Conservation (phyloP, 2,113 vertebrate genomes). For the Myotis brandtii region DNA sequence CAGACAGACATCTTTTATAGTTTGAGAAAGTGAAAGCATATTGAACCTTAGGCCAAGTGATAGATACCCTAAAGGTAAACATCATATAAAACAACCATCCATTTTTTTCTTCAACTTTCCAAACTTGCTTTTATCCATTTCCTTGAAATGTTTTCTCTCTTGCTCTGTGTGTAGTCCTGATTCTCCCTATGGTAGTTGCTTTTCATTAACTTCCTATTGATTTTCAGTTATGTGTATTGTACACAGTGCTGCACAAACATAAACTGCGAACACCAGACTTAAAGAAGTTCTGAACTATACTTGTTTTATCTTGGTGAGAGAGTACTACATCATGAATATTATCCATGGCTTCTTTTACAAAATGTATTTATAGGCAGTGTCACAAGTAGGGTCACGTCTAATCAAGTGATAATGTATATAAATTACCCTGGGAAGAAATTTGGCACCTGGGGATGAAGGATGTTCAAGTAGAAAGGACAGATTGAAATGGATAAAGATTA, state of each 20-base stretch:
- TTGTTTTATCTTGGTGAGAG: constrained; percentile 62
- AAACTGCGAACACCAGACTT: constrained; percentile 64
- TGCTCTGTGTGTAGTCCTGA: constrained; percentile 54
- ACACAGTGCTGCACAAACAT: constrained; percentile 59
- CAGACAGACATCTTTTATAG: constrained; percentile 68
- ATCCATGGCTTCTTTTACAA: constrained; percentile 66
- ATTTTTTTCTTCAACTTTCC: constrained; percentile 73
- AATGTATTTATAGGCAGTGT: constrained; percentile 51
- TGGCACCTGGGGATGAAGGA: constrained; percentile 19
- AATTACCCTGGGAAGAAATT: constrained; percentile 53
- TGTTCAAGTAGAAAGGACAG: constrained; percentile 12
- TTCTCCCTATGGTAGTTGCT: constrained; percentile 71
- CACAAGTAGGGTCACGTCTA: constrained; percentile 42
- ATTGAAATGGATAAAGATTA: constrained; percentile 40
- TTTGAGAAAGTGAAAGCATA: constrained; percentile 68
- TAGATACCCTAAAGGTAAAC: constrained; percentile 67
- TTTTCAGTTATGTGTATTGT: constrained; percentile 80
- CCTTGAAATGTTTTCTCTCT: constrained; percentile 76
- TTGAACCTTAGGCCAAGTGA: constrained; percentile 76
- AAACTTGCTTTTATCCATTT: constrained; percentile 75
- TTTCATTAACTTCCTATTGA: constrained; percentile 82
- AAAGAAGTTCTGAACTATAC: constrained; percentile 68
- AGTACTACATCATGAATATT: constrained; percentile 58
- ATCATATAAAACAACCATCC: constrained; percentile 74
- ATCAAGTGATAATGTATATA: constrained; percentile 36